Evolutionary conservation across 2,888 invertebrate genomes (phyloP), one percentile per base, ranked within the genome.

Genomic region (Notodonta ziczac): DNA sequence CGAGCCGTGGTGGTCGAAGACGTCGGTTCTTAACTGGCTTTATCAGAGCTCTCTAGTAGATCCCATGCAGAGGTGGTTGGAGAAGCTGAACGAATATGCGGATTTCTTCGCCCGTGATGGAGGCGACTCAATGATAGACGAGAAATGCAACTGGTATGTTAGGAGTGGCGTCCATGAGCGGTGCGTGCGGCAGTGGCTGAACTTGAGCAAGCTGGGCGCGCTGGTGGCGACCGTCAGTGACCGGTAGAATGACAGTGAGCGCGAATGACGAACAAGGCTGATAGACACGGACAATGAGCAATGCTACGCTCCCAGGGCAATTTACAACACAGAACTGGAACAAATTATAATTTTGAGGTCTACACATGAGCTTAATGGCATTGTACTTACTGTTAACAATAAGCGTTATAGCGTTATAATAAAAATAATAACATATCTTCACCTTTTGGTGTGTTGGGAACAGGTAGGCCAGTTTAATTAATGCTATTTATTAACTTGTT

Each of bases 61-160:
- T 60, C 91, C 91, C 5, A 67, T 89, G 86, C 91, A 83, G 71
- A 81, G 90, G 39, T 93, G 92, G 93, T 74, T 92, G 63, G 90
- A 87, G 62, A 78, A 81, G 60, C 69, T 89, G 8, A 76, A 83
- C 42, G 80, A 86, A 66, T 86, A 85, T 64, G 79, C 85, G 8
- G 85, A 84, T 61, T 74, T 63, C 61, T 76, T 58, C 61, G 56
- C 60, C 48, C 56, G 57, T 8, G 57, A 67, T 56, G 6, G 58
- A 46, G 44, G 63, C 61, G 35, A 60, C 52, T 16, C 62, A 48
- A 32, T 10, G 50, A 40, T 44, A 2, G 46, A 13, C 40, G 42
- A 48, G 0, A 55, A 52, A 56, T 60, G 59, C 40, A 58, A 40
- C 46, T 56, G 53, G 14, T 35, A 24, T 56, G 58, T 59, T 51